Evolutionary conservation across 2,797 vertebrate species (phyloP), one percentile per base, ranked within the genome.

Genomic region (Denticeps clupeoides): DNA sequence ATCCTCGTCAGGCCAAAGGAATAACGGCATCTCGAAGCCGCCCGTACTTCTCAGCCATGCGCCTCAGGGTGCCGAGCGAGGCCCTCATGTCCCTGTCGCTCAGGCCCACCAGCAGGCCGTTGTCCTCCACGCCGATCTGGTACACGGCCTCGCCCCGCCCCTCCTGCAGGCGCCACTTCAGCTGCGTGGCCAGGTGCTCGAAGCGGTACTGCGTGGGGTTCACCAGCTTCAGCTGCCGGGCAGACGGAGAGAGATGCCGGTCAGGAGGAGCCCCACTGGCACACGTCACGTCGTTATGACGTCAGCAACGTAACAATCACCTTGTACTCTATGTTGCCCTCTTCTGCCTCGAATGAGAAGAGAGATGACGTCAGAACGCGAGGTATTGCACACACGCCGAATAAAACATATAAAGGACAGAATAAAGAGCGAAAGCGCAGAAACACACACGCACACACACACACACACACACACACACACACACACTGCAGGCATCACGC

Each of bases 291-390:
- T n/a, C n/a, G n/a, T n/a, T n/a, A n/a, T n/a, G n/a, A n/a, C n/a
- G n/a, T n/a, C n/a, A n/a, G n/a, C n/a, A n/a, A n/a, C n/a, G n/a
- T 28, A 12, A 4, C 15, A 3, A 75, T 78, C 78, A 97, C 93
- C 89, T 97, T 97, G 68, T 97, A 97, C 64, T 97, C 93, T 28
- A 97, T 97, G 81, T 97, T 97, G 53, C 93, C 93, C 73, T 97
- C 93, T 84, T 97, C 93, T 54, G 90, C 92, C 93, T 96, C 74
- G 13, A 83, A 75, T 47, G 18, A 35, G 15, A n/a, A 43, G 5
- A 57, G 1, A 51, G 3, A 7, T 10, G 4, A n/a, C 45, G 13
- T 19, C 18, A 63, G 33, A 25, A 28, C 2, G 8, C 9, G 19
- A 21, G 21, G 11, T 38, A 15, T 27, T 11, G 7, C 26, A 52